Conservation (phyloP, 2,888 invertebrate species). For the Sthenelais limicola region DNA sequence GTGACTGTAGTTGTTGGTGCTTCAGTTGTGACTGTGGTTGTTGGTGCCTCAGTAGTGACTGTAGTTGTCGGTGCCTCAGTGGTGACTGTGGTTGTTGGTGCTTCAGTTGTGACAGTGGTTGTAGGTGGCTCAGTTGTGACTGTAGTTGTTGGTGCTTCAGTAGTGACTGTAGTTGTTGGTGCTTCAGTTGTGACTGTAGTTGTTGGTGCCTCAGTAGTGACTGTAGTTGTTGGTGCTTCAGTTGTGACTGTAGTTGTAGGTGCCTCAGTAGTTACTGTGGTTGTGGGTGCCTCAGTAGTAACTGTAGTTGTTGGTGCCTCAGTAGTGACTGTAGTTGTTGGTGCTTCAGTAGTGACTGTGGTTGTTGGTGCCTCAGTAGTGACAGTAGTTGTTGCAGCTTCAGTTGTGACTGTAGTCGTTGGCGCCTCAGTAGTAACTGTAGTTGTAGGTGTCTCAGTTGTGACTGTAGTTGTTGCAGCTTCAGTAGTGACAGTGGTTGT, state of each 20-base stretch:
- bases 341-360: neutral
- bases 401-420: neutral
- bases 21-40: neutral
- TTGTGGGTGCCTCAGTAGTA: neutral
- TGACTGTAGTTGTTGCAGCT: neutral
- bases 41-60: neutral
- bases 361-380: neutral
- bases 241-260: neutral
- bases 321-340: neutral
- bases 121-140: neutral
- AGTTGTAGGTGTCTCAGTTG: neutral
- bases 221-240: neutral
- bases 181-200: neutral
- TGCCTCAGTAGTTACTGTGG: neutral
- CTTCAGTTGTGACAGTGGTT: neutral
- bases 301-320: neutral
- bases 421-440: neutral
- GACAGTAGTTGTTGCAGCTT: neutral
- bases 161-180: neutral
- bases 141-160: neutral
- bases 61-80: neutral
- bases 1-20: neutral
- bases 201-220: neutral
- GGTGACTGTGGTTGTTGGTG: neutral
- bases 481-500: neutral